These are phyloP conservation scores for Myrmecophaga tridactyla DNA, from an alignment of 2,113 vertebrate genomes.

Conservation along the genomic window DNA sequence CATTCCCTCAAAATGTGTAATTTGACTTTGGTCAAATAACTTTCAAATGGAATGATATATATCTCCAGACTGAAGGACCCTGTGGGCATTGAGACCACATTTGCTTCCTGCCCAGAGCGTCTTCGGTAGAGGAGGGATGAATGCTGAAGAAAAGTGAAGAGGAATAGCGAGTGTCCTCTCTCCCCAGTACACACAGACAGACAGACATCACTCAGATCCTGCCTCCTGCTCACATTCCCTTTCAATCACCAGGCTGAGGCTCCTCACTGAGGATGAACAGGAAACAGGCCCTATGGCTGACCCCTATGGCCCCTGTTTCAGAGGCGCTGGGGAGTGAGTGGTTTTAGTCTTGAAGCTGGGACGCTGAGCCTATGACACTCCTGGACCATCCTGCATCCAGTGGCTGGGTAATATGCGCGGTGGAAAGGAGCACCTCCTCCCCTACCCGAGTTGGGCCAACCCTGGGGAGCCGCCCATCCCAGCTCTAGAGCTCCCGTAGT, in stretches of 20 bases:
- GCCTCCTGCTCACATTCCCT: background rate
- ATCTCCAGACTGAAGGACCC: conserved; percentile 7
- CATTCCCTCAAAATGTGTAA: conserved; percentile 4
- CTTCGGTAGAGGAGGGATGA: background rate
- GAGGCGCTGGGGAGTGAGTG: background rate
- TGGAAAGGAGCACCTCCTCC: background rate
- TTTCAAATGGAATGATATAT: background rate
- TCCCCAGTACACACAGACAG: too few relatives aligned
- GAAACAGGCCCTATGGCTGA: background rate
- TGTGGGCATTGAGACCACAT: background rate
- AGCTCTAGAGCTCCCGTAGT: background rate
- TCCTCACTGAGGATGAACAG: background rate
- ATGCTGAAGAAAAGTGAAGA: background rate
- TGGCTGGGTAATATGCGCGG: background rate
- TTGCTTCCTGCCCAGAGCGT: conserved; percentile 25
- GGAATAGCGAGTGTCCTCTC: background rate
- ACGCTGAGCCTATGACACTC: too few relatives aligned
- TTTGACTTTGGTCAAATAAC: conserved; percentile 45
- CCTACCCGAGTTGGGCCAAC: too few relatives aligned
- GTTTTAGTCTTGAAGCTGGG: background rate
- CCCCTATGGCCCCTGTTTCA: background rate
- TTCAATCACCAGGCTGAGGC: background rate
- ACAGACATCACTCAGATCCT: too few relatives aligned
- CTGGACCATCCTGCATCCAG: background rate
- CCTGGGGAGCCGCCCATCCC: too few relatives aligned